These are phyloP conservation scores for Neomorphus geoffroyi DNA, from an alignment of 2,797 vertebrate species.

Conservation along the genomic window DNA sequence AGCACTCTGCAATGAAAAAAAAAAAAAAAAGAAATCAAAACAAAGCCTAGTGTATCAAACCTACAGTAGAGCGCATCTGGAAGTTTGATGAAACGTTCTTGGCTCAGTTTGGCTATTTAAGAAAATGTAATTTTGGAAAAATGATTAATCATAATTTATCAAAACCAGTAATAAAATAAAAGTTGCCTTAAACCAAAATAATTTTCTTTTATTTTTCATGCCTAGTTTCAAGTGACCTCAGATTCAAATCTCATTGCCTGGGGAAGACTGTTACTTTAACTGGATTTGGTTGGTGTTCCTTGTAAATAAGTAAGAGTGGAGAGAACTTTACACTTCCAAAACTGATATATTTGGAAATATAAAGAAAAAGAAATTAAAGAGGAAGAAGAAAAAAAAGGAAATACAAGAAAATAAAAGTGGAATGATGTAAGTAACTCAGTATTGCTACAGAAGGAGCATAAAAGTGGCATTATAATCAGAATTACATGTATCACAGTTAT, in stretches of 20 bases:
- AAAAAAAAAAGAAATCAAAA: too few species aligned
- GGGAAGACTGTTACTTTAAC: background rate
- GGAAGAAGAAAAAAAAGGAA: background rate
- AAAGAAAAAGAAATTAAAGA: background rate
- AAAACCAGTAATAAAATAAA: background rate
- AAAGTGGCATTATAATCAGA: background rate
- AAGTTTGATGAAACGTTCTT: background rate
- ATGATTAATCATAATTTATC: background rate
- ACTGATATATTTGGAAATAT: background rate
- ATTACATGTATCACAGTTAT: too few species aligned
- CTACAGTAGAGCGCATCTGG: background rate
- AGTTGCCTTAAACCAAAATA: background rate
- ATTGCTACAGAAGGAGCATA: background rate
- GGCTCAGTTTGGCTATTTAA: background rate
- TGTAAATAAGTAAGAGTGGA: background rate
- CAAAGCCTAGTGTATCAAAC: background rate
- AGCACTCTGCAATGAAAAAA: background rate
- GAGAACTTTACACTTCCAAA: background rate
- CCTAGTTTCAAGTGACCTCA: background rate
- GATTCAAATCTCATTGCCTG: background rate
- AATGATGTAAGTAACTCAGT: background rate
- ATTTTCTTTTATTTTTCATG: background rate
- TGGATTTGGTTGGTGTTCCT: background rate
- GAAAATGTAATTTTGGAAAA: background rate
- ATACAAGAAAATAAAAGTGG: background rate